Evolutionary conservation across 2,113 vertebrate genomes (phyloP).

Genomic region (Entelurus aequoreus): DNA sequence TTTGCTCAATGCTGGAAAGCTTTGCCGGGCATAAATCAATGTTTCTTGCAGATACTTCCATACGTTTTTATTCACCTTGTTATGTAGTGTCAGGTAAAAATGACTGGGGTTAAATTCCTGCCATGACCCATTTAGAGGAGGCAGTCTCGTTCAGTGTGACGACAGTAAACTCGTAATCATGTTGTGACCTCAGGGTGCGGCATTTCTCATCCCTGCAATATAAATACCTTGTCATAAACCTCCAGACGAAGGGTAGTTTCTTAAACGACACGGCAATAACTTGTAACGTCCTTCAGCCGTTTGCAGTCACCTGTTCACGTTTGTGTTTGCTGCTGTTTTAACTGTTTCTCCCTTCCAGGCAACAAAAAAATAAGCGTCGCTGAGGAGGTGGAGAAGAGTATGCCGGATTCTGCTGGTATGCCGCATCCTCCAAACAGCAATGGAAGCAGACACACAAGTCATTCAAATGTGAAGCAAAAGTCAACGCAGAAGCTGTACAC

Average conservation of each 20-base stretch:
- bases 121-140: neutral
- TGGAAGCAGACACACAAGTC: conserved; percentile 63
- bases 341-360: conserved; percentile 56
- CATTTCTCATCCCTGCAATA: neutral
- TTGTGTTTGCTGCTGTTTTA: conserved; percentile 10
- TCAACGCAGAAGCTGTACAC: conserved; percentile 53
- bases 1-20: neutral
- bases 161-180: neutral
- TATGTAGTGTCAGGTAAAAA: neutral
- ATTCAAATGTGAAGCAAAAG: conserved; percentile 62
- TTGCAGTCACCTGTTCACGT: neutral
- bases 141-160: neutral
- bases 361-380: conserved; percentile 69
- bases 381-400: conserved; percentile 66
- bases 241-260: neutral
- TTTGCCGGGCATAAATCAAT: too few relatives aligned
- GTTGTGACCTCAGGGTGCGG: neutral
- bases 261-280: neutral
- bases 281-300: too few relatives aligned
- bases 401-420: conserved; percentile 55
- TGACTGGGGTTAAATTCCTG: neutral
- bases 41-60: too few relatives aligned
- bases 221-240: neutral
- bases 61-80: neutral
- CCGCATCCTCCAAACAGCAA: conserved; percentile 58